phyloP scores from a whole-genome alignment of 1,140 invertebrate species.

The Chymomyza costata region DNA sequence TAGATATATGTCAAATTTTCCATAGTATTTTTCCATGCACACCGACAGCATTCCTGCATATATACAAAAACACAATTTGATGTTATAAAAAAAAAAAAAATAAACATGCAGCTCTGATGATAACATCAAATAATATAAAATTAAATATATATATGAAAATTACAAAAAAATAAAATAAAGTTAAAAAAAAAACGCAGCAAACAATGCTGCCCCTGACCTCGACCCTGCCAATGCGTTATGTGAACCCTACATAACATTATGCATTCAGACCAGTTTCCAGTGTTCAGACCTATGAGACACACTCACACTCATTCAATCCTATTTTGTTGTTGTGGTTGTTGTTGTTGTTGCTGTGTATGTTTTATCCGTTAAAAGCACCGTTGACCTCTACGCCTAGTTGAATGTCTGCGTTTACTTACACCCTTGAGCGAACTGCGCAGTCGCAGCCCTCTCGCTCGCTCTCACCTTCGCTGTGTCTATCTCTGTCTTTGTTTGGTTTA shows the following conservation, averaged over 20 bases:
- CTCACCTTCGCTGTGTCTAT: no score
- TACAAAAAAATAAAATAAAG: neutral
- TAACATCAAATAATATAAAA: no score
- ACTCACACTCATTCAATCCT: constrained; percentile 3
- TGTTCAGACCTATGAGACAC: neutral
- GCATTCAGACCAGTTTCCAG: neutral
- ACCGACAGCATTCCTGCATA: no score
- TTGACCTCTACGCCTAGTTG: constrained; percentile 42
- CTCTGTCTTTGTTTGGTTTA: no score
- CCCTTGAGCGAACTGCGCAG: constrained; percentile 53
- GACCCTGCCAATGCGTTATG: constrained; percentile 47
- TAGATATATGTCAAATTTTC: no score
- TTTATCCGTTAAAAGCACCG: constrained; percentile 59
- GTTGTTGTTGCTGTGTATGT: neutral
- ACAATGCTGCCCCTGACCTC: constrained; percentile 33
- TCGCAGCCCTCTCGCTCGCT: no score
- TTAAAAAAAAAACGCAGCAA: constrained; percentile 17
- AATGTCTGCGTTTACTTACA: constrained; percentile 12
- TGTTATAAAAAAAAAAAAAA: no score
- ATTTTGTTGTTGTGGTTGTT: constrained; percentile 5
- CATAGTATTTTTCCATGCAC: no score
- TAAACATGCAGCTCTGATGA: no score
- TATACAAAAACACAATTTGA: no score
- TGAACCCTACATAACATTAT: constrained; percentile 6
- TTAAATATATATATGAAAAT: neutral